Conservation (phyloP, 2,888 invertebrate genomes). For the Agrochola lychnidis region DNA sequence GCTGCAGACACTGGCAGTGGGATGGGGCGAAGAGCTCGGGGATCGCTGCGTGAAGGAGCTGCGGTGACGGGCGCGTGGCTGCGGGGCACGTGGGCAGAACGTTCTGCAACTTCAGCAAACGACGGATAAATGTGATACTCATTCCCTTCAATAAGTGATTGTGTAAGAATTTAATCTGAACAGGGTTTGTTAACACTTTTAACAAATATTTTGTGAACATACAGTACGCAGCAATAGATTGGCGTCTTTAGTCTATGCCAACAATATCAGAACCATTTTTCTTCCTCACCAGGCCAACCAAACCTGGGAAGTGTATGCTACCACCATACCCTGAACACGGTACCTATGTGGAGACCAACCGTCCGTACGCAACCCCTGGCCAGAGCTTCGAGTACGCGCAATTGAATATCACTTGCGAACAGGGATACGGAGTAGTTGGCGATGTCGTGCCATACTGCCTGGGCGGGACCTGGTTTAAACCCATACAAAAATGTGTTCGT, state of each 20-base stretch:
- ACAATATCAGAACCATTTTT: not conserved
- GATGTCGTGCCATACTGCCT: conserved; percentile 67
- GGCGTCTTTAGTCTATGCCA: not conserved
- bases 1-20: no score
- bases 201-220: not conserved
- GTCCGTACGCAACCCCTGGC: conserved; percentile 71
- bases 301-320: conserved; percentile 71
- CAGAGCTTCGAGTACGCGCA: conserved; percentile 66
- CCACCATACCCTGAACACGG: conserved; percentile 78
- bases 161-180: not conserved
- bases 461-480: conserved; percentile 70
- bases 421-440: conserved; percentile 71
- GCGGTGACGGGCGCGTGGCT: no score
- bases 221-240: not conserved
- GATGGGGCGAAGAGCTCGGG: no score
- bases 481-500: conserved; percentile 64
- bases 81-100: no score
- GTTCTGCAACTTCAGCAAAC: no score
- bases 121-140: not conserved
- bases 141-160: not conserved
- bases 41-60: no score
- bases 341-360: conserved; percentile 68
- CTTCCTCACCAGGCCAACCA: conserved; percentile 52
- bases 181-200: not conserved
- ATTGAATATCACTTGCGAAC: conserved; percentile 75